Percentiles rank a stretch among this genome's conserved stretches.
These are phyloP conservation scores for Halichoerus grypus DNA, from an alignment of 2,113 vertebrate species.

Conservation along the genomic window DNA sequence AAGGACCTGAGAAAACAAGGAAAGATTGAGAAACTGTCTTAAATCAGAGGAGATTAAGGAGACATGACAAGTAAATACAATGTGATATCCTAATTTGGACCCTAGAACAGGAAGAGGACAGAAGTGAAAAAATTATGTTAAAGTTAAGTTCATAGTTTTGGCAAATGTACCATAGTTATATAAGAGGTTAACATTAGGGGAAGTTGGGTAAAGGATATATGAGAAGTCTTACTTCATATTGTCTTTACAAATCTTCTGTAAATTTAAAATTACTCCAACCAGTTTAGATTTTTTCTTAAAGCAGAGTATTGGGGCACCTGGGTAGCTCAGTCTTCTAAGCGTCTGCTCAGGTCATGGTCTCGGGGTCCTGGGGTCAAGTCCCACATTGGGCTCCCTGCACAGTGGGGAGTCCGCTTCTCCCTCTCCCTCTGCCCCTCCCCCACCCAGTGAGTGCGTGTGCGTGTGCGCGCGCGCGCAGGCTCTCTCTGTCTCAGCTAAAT, in stretches of 20 bases:
- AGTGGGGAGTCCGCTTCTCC: too few species aligned
- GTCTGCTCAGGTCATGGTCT: too few species aligned
- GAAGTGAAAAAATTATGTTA: not conserved
- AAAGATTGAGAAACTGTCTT: not conserved
- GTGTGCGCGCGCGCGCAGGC: too few species aligned
- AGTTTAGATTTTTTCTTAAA: not conserved
- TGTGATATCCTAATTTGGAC: not conserved
- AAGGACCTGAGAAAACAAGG: not conserved
- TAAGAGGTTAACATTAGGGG: not conserved
- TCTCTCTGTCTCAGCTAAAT: too few species aligned
- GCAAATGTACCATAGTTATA: not conserved
- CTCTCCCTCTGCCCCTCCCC: too few species aligned
- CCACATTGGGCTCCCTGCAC: too few species aligned
- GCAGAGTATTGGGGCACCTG: too few species aligned
- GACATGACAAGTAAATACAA: not conserved
- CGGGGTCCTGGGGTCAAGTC: too few species aligned
- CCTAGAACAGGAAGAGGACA: not conserved
- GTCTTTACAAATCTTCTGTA: not conserved
- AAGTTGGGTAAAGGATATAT: not conserved
- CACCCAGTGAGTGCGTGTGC: too few species aligned
- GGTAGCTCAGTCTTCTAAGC: too few species aligned
- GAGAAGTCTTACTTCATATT: not conserved
- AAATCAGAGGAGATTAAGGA: not conserved
- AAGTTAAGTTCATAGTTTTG: conserved; percentile 16
- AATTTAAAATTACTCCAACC: not conserved